Conservation (phyloP, 2,113 vertebrate species). For the Entelurus aequoreus region DNA sequence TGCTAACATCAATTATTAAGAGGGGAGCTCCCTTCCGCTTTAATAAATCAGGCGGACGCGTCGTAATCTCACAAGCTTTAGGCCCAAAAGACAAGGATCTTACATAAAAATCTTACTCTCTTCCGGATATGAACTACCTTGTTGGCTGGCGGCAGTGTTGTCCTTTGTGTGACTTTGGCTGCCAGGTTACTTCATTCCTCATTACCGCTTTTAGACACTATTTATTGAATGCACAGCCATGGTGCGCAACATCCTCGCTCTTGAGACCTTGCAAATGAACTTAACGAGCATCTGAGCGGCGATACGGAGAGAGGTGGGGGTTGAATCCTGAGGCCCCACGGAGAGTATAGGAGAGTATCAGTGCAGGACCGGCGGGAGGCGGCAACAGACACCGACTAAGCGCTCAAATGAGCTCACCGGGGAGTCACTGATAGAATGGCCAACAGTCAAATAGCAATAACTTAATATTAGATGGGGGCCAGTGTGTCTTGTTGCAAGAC, state of each 20-base stretch:
- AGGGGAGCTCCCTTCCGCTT: background rate
- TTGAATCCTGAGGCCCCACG: too few relatives aligned
- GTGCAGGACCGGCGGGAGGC: too few relatives aligned
- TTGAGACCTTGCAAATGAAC: background rate
- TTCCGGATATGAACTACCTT: background rate
- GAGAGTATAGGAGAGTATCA: too few relatives aligned
- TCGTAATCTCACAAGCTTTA: background rate
- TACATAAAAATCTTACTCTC: background rate
- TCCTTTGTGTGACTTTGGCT: constrained; percentile 5
- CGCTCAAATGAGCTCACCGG: too few relatives aligned
- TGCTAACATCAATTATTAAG: background rate
- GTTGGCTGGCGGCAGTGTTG: background rate
- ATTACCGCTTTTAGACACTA: background rate
- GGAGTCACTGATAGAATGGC: too few relatives aligned
- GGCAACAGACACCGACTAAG: too few relatives aligned
- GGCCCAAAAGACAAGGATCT: background rate
- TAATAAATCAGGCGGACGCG: background rate
- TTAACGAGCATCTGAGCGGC: background rate
- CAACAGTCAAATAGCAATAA: too few relatives aligned
- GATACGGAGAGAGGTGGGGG: too few relatives aligned
- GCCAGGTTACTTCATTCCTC: background rate
- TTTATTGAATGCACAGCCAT: too few relatives aligned
- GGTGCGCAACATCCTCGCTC: background rate
- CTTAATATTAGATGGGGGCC: too few relatives aligned
- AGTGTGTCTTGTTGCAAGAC: too few relatives aligned